Conservation (phyloP, 2,888 invertebrate genomes). For the Ferrisia virgata region DNA sequence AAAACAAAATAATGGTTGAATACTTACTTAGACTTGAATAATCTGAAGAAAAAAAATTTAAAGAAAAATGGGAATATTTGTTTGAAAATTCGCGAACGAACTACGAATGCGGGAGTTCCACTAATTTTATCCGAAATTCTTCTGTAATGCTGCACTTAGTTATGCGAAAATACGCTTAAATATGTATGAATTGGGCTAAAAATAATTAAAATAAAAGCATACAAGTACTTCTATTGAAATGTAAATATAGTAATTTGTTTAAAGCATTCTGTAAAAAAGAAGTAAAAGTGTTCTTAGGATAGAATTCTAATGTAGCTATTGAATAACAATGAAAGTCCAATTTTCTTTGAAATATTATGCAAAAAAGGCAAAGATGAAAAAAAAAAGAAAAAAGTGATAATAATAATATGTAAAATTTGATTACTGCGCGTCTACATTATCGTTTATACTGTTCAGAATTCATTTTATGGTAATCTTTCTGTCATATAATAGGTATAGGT, state of each 20-base stretch:
- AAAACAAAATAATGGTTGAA: not conserved
- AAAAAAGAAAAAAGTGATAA: not conserved
- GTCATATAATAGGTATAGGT: not conserved
- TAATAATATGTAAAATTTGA: slow-evolving; percentile 20
- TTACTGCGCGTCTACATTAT: not conserved
- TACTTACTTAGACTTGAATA: not conserved
- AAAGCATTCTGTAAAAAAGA: slow-evolving; percentile 8
- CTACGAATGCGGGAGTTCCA: not conserved
- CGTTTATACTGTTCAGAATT: not conserved
- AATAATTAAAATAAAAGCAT: slow-evolving; percentile 21
- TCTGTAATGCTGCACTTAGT: not conserved
- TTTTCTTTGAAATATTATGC: slow-evolving; percentile 30
- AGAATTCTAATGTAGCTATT: slow-evolving; percentile 26
- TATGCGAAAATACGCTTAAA: not conserved
- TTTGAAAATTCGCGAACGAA: not conserved
- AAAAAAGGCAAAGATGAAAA: not conserved
- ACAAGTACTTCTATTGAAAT: slow-evolving; percentile 7
- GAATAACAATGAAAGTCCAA: slow-evolving; percentile 20
- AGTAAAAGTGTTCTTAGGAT: slow-evolving; percentile 8
- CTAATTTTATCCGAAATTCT: not conserved
- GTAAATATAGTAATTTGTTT: slow-evolving; percentile 11
- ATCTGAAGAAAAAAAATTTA: not conserved
- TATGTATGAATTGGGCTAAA: slow-evolving; percentile 13
- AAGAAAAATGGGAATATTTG: not conserved
- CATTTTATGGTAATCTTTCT: slow-evolving; percentile 24